Evolutionary conservation across 2,797 vertebrate genomes (phyloP).

Genomic region (Chloroceryle amazona): DNA sequence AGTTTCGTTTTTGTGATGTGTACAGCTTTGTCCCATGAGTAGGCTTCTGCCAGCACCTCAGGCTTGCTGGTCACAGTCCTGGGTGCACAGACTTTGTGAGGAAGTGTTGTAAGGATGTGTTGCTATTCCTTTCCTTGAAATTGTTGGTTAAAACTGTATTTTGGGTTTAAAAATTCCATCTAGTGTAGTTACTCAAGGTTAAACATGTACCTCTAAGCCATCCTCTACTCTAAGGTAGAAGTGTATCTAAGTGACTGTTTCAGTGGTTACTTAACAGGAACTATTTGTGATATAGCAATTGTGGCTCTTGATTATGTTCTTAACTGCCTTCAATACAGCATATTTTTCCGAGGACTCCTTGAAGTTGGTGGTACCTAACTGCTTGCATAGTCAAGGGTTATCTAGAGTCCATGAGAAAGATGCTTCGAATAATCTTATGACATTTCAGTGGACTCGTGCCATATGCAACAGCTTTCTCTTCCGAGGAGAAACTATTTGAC

Average conservation of each 20-base stretch:
- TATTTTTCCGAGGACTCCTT: neutral
- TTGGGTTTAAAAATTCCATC: neutral
- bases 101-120: neutral
- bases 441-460: neutral
- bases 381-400: neutral
- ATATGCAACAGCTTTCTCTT: neutral
- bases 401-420: neutral
- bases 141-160: neutral
- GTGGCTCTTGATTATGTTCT: neutral
- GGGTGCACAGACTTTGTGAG: neutral
- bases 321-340: neutral
- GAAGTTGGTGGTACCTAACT: neutral
- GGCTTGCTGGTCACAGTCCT: neutral
- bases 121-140: neutral
- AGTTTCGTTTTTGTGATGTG: neutral
- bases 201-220: neutral
- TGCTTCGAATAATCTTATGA: neutral
- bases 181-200: neutral
- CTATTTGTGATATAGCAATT: neutral
- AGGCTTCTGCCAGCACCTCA: neutral
- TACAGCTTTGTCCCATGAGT: neutral
- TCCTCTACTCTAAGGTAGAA: no score
- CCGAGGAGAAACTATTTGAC: neutral
- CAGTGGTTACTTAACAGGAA: neutral
- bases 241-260: neutral